Evolutionary conservation across 2,797 vertebrate species (phyloP), one percentile per base, ranked within the genome.

Genomic region (Melanotaenia boesemani): DNA sequence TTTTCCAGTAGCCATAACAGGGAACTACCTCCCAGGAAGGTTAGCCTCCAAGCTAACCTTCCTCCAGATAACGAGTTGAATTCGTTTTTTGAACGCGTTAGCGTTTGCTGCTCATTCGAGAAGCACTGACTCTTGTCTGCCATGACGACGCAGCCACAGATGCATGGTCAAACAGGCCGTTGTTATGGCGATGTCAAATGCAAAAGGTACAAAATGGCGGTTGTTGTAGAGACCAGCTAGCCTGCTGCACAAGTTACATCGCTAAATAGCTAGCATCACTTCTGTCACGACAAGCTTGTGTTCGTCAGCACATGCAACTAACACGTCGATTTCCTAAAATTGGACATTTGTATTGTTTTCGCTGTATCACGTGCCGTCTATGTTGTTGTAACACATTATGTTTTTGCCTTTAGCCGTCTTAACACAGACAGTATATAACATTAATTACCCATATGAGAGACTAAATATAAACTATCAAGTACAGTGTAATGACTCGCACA

Each of bases 151-250:
- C 90, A 81, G 90, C 82, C 88, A 92, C 80, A 77, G 83, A 90
- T 88, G 87, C 87, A 84, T 83, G 84, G 85, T 86, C 84, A 83
- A 83, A 83, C 92, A 89, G 90, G 91, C 93, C 93, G 95, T 95
- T 95, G 95, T 95, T 96, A 95, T 96, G 95, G 92, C 94, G 94
- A 96, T 95, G 95, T 93, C 95, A 95, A 95, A 95, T 93, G 92
- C 93, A 94, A 93, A 92, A 91, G 90, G 92, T 93, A 95, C 95
- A 96, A 96, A 95, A 96, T 95, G 95, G 95, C 95, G 95, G 94
- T 93, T 93, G 93, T 94, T 94, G 92, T 94, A 94, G 90, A 90
- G 92, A 93, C 88, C 88, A 88, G 88, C 78, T 88, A 88, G 86
- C 88, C 85, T 66, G 77, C 77, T 89, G 70, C 63, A 78, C 61